Base-by-base conservation (phyloP, 23 tunicate genomes). In the Ciona savignyi region DNA sequence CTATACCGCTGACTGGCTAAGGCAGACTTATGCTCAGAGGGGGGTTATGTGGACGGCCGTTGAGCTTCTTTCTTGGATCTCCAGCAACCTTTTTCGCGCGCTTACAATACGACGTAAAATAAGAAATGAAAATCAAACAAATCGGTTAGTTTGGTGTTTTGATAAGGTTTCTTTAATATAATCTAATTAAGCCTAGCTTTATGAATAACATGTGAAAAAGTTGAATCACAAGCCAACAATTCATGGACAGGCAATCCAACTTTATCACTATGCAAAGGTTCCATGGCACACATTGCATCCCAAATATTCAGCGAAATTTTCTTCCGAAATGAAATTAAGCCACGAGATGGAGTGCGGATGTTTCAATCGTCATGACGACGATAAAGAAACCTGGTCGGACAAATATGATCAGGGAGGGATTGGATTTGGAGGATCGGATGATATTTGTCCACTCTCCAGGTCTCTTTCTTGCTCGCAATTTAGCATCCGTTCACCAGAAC, bases 71-170 rank as follows among this genome's bases (percentile, higher is more conserved):
- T 15, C 56, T 42, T 42, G 56, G 11, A 6, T 42, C 56, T 42
- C 15, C 56, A 42, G 56, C 9, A 42, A 81, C 85, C 85, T 81
- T 81, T 81, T 65, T 73, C 77, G 77, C 70, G 42, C 29, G 34
- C 60, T 49, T 62, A 70, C 70, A 34, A 69, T 35, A 65, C 29
- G 72, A 33, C 73, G 75, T 77, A 81, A 81, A 80, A 80, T 71
- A 30, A 70, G 30, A 68, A 80, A 81, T 72, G 33, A 66, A 81
- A 81, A 71, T 70, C 67, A 81, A 72, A 62, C 63, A 33, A 25
- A 49, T 26, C 65, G 23, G 73, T 70, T 68, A 73, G 85, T 62
- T 72, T 33, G 25, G 49, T 69, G 51, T 27, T 69, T 69, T 69
- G 33, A 2, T 23, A 69, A 30, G 73, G 15, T 69, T 69, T 33